phyloP scores from a whole-genome alignment of 1,140 invertebrate species.

The Agrypnia vestita region DNA sequence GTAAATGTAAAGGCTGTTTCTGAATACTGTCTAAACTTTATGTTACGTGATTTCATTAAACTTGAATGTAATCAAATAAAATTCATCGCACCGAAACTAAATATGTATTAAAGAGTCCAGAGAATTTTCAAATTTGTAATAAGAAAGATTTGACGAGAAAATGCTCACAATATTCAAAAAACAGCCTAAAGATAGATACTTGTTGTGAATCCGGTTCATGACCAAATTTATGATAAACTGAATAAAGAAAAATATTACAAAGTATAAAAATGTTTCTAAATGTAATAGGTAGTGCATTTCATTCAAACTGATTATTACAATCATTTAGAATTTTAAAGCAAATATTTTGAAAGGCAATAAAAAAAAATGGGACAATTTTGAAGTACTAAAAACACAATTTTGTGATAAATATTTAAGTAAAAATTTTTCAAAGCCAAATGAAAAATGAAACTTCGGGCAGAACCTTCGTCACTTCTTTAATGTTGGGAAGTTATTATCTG shows the following conservation, averaged over 20 bases:
- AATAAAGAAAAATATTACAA: conserved; percentile 11
- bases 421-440: too few relatives aligned
- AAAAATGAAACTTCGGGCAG: background rate
- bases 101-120: too few relatives aligned
- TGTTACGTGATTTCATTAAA: too few relatives aligned
- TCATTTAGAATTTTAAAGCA: conserved; percentile 38
- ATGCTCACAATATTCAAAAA: conserved; percentile 1
- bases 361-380: background rate
- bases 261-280: conserved; percentile 5
- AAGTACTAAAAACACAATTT: background rate
- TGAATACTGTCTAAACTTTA: too few relatives aligned
- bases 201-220: conserved; percentile 15
- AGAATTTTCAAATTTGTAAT: too few relatives aligned
- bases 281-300: conserved; percentile 14
- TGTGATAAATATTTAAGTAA: too few relatives aligned
- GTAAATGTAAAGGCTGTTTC: too few relatives aligned
- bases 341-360: background rate
- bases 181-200: conserved; percentile 9
- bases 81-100: too few relatives aligned
- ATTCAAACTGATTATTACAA: conserved; percentile 25
- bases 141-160: background rate
- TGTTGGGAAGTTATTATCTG: too few relatives aligned
- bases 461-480: background rate
- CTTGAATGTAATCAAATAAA: too few relatives aligned
- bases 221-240: background rate